Evolutionary conservation across 1,140 invertebrate genomes (phyloP), one percentile per base, ranked within the genome.

Genomic region (Drosophila orena): DNA sequence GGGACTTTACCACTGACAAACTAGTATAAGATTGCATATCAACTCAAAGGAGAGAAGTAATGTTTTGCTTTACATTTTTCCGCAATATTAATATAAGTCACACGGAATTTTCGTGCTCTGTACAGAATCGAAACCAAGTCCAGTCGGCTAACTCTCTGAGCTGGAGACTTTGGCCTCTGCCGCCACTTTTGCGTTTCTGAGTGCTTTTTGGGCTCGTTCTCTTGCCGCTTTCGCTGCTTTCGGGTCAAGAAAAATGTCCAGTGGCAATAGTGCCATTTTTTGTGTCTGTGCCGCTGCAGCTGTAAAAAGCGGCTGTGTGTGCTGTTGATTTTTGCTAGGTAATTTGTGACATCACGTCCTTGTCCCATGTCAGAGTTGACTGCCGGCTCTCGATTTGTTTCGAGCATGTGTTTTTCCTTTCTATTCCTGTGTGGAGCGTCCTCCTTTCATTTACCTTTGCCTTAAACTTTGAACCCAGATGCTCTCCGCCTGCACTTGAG

Each of bases 341-440:
- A 71, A 71, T 77, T 77, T 77, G 74, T 77, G 75, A 77, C 75
- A 77, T 77, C 75, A 77, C 65, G 62, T 77, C 56, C 74, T 61
- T 61, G 72, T 68, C 54, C 71, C 55, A 52, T 57, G 58, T 74
- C 59, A 49, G 66, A 69, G 35, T 38, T 52, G 59, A 30, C 42
- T 56, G 59, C 52, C 42, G 17, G 72, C 34, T 30, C 71, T 64
- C 53, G 71, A 76, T 76, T 70, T 71, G 68, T 71, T 57, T 70
- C 46, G 60, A 44, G 30, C 46, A 44, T 35, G 64, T 65, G 64
- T 68, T 50, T 43, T 64, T 8, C 17, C 17, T 17, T 17, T 27
- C 6, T 6, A 27, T 27, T 6, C 24, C 6, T 27, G 24, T 27
- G 5, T 6, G 5, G 5, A 27, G 6, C 4, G 8, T 43, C 20